Base-by-base conservation (phyloP, 2,113 vertebrate genomes). In the Microtus oregoni region DNA sequence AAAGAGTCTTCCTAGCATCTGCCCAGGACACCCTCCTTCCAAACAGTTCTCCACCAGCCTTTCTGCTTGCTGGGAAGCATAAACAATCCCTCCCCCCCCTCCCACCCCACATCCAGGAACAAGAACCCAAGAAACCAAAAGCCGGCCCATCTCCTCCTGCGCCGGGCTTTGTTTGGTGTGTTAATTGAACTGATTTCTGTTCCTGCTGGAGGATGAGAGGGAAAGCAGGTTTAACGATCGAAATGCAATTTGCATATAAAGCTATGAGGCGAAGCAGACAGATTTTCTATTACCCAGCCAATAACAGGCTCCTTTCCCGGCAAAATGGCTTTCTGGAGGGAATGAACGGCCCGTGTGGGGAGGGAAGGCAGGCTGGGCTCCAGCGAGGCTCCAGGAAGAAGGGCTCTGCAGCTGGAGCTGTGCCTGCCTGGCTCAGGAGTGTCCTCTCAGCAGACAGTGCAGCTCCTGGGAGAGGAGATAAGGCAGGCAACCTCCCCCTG, bases 171-270 rank as follows among this genome's bases (percentile, higher is more conserved):
- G 92, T 97, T 91, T 91, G 95, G 72, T 70, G 41, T 55, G 61
- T 97, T 98, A 96, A 98, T 86, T 95, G 92, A 95, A 94, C 61
- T 28, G 79, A 77, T 96, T 81, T 96, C 97, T 96, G 77, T 97
- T 98, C 96, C 93, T 95, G 97, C 94, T 95, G 87, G 91, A 61
- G 91, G 87, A 97, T 2, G 70, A 95, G 63, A 98, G 93, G 86
- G 89, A 98, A 44, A 95, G 94, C 94, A 97, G 97, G 94, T 94
- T 89, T 44, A 95, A 93, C 44, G 77, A 82, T 41, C 89, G 67
- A 11, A 0, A 61, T 87, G 91, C 2, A 92, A 87, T 96, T 97
- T 97, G 95, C 81, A 61, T 50, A 30, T 86, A 97, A 96, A 98
- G 95, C 89, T 77, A 41, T n/a, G n/a, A 77, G 50, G 92, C 1